A percentile compares a stretch with the other conserved stretches of the same genome.
These are phyloP conservation scores for Macrosiphum euphorbiae DNA, from an alignment of 2,888 invertebrate genomes.

Conservation along the genomic window DNA sequence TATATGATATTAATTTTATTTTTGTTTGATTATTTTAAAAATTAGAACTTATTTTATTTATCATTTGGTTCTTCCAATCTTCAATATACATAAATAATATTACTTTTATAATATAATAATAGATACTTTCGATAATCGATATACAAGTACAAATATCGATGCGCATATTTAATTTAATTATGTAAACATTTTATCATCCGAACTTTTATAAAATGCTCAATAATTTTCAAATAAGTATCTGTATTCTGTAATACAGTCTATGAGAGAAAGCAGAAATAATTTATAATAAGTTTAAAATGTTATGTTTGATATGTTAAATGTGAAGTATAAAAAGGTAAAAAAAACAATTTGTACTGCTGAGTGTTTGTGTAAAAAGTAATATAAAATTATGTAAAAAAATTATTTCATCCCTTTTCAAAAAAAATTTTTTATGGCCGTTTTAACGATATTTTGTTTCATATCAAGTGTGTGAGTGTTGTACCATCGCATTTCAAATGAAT, in stretches of 20 bases:
- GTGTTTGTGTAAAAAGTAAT: neutral
- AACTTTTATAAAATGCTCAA: neutral
- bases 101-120: neutral
- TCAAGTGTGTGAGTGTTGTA: neutral
- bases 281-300: neutral
- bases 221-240: neutral
- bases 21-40: neutral
- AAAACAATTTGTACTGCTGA: neutral
- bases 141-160: neutral
- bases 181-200: neutral
- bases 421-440: neutral
- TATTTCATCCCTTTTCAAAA: neutral
- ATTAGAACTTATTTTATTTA: neutral
- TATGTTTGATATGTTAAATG: neutral
- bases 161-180: neutral
- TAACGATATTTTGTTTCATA: neutral
- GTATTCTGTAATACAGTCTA: neutral
- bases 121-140: neutral
- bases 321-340: neutral
- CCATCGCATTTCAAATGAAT: neutral
- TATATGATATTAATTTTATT: neutral
- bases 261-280: neutral
- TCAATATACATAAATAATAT: neutral
- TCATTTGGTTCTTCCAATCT: neutral
- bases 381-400: neutral